Percentiles rank a stretch among this genome's conserved stretches.
These are phyloP conservation scores for Malaclemys terrapin DNA, from an alignment of 2,113 vertebrate species.

Conservation along the genomic window DNA sequence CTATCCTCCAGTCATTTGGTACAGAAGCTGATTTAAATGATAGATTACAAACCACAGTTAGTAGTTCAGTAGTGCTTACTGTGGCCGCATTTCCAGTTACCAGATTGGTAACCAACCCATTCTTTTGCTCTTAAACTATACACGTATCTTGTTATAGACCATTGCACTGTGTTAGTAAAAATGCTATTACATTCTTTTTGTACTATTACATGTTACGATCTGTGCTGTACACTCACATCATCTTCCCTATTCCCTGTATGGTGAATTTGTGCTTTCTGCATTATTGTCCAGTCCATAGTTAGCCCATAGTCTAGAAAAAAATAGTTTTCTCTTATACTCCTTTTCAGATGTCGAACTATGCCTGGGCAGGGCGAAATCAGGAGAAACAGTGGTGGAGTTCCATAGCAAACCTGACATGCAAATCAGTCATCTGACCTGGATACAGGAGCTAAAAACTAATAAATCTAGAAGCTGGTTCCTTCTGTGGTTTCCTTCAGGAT, in stretches of 20 bases:
- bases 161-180: not conserved
- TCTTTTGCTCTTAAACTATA: not conserved
- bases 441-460: constrained; percentile 26
- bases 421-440: too few relatives aligned
- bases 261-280: not conserved
- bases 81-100: not conserved
- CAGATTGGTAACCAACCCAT: not conserved
- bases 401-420: too few relatives aligned
- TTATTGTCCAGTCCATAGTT: not conserved
- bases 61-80: not conserved
- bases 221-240: not conserved
- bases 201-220: not conserved
- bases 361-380: not conserved
- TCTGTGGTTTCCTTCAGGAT: constrained; percentile 15
- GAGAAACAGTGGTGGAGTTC: not conserved
- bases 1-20: too few relatives aligned
- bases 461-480: not conserved
- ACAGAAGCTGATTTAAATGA: too few relatives aligned
- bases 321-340: not conserved
- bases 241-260: not conserved
- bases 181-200: not conserved
- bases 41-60: too few relatives aligned
- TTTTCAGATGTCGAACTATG: not conserved
- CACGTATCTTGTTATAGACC: not conserved
- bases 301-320: not conserved